phyloP scores from a whole-genome alignment of 2,797 vertebrate genomes.

The Tokudaia tokunoshimensis region DNA sequence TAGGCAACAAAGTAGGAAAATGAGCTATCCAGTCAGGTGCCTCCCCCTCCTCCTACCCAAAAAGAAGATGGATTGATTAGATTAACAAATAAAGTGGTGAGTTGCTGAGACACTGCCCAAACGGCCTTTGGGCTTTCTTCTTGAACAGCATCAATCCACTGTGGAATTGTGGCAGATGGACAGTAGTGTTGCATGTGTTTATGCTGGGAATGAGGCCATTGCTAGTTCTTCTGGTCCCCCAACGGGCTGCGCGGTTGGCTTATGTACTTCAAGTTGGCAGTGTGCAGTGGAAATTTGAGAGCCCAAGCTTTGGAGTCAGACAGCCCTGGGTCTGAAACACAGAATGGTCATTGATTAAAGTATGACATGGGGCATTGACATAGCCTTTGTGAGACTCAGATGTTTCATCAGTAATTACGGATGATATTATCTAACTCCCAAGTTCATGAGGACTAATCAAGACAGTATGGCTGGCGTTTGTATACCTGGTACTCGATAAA shows the following conservation, averaged over 20 bases:
- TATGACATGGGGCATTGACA: not conserved
- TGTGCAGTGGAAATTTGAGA: not conserved
- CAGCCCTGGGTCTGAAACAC: conserved; percentile 54
- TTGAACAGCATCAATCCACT: conserved; percentile 1
- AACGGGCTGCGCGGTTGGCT: conserved; percentile 56
- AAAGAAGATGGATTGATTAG: conserved; percentile 37
- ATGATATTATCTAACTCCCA: not conserved
- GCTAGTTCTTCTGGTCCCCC: not conserved
- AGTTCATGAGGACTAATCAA: not conserved
- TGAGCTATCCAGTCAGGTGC: conserved; percentile 16
- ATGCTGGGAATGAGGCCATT: conserved; percentile 48
- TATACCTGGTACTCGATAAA: not conserved
- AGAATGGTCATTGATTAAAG: conserved; percentile 61
- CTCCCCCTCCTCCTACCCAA: not conserved
- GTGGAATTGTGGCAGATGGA: conserved; percentile 64
- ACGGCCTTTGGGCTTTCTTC: conserved; percentile 62
- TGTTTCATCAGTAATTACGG: conserved; percentile 62
- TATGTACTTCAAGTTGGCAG: conserved; percentile 54
- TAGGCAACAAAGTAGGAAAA: not conserved
- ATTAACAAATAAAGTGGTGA: conserved; percentile 57
- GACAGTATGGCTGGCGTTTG: conserved; percentile 32
- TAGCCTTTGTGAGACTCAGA: not conserved
- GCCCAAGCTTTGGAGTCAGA: conserved; percentile 32
- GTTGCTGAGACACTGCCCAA: conserved; percentile 39
- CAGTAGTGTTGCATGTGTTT: not conserved